Base-by-base conservation (phyloP, 2,113 vertebrate species). In the Microcebus murinus region DNA sequence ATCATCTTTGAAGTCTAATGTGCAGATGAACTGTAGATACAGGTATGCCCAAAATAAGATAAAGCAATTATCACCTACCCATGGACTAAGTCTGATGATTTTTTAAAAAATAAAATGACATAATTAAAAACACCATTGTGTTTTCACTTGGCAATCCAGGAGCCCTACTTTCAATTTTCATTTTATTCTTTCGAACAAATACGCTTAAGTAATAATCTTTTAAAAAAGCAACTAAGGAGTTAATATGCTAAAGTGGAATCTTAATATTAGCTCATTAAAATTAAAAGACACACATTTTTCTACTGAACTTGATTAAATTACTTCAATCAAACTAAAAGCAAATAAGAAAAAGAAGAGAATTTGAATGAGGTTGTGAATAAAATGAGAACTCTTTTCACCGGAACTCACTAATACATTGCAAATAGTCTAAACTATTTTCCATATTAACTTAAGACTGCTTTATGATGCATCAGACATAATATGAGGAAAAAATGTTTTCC, bases 211-310 rank as follows among this genome's bases (percentile, higher is more conserved):
- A 76, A 48, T 76, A 63, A 27, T 39, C 87, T 81, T 68, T 81
- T 68, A 4, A 68, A 55, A 93, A 94, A 74, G 42, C 36, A 87
- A 94, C 42, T 68, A 67, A 77, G 9, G 36, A 95, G 45, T 74
- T 85, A 83, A 63, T 57, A 3, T 85, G 23, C 18, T 95, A 95
- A 61, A 48, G 29, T 77, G 8, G 4, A 74, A 92, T 87, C 70
- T 92, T 92, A 90, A 95, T 94, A 93, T 87, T 63, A 91, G 63
- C 17, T 83, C 48, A 67, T 34, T 80, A 76, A 95, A 82, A 95
- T 80, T 65, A 90, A 97, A 91, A 96, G 27, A 65, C 12, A 31
- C 20, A 52, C 1, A 86, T 71, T 84, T 81, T 90, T 83, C 81
- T 36, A 95, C 23, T 65, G 42, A 80, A 82, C 84, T 3, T 45